phyloP scores from a whole-genome alignment of 2,797 vertebrate species.

The Eospalax fontanierii region DNA sequence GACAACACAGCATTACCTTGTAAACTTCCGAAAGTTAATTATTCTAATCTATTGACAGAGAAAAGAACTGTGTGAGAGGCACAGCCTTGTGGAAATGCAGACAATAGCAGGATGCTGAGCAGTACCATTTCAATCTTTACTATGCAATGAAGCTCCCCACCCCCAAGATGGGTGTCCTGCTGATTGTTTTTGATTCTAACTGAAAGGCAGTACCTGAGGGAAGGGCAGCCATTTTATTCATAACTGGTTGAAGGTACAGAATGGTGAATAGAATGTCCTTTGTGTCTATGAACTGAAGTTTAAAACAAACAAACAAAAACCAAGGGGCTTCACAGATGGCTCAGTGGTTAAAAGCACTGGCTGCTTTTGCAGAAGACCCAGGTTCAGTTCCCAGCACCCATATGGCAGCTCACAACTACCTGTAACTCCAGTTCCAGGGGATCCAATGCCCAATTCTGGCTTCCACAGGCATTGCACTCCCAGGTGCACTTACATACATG shows the following conservation, averaged over 20 bases:
- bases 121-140: not conserved
- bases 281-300: not conserved
- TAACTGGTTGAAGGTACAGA: not conserved
- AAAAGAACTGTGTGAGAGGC: not conserved
- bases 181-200: not conserved
- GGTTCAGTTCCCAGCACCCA: no score
- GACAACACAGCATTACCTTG: not conserved
- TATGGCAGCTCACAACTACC: no score
- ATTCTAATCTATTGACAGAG: not conserved
- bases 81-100: not conserved
- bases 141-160: not conserved
- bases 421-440: no score
- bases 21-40: not conserved
- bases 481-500: no score
- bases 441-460: no score
- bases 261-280: not conserved
- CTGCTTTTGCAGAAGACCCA: no score
- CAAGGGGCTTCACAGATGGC: no score
- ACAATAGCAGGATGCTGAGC: fast-evolving
- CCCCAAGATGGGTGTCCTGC: not conserved
- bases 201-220: not conserved
- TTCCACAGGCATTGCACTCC: no score
- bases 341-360: no score
- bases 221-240: not conserved
- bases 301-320: no score